Conservation (phyloP, 2,113 vertebrate genomes). For the Petroica traversi region DNA sequence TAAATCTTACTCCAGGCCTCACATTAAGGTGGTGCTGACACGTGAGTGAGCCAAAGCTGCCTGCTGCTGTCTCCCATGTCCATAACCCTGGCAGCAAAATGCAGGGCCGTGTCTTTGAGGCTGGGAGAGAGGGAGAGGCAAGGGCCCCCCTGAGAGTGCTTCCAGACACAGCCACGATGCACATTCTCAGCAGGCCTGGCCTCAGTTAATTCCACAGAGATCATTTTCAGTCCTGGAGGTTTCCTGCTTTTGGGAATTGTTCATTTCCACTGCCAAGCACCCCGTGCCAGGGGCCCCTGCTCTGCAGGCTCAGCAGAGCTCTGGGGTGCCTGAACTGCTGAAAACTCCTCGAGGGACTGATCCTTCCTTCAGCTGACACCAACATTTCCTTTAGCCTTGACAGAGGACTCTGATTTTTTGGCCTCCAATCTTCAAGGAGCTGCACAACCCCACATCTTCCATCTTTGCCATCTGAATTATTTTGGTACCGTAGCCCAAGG, state of each 20-base stretch:
- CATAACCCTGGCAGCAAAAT: rapidly evolving
- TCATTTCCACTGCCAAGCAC: background rate
- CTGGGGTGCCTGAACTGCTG: background rate
- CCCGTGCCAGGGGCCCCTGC: background rate
- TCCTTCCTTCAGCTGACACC: background rate
- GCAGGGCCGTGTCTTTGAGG: background rate
- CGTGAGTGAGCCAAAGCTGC: background rate
- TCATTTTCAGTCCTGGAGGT: background rate
- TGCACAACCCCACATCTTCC: background rate
- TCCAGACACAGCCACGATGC: background rate
- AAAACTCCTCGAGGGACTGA: background rate
- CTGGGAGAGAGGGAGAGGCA: background rate
- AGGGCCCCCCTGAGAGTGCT: background rate
- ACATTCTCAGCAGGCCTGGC: rapidly evolving
- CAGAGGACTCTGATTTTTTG: background rate
- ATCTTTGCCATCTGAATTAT: background rate
- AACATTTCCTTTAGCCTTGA: background rate
- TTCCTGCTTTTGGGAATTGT: background rate
- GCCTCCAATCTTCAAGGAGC: rapidly evolving
- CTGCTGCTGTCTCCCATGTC: background rate
- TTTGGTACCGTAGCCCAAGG: background rate
- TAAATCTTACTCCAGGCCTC: background rate
- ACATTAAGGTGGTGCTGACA: background rate
- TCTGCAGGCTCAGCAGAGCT: background rate
- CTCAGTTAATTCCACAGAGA: background rate